Conservation (phyloP, 2,113 vertebrate genomes). For the Euleptes europaea region DNA sequence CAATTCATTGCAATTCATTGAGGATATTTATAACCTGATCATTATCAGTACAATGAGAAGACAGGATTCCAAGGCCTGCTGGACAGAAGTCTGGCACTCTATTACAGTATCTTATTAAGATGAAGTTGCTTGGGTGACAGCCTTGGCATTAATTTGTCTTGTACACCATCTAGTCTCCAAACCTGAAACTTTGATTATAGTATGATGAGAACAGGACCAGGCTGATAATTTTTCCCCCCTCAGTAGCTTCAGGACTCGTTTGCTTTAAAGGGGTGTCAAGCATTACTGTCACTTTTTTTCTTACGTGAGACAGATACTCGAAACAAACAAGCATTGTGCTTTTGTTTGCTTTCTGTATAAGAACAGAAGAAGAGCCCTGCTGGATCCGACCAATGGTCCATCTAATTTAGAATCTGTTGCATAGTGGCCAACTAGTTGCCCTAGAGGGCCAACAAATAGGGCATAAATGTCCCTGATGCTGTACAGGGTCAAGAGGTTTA, state of each 20-base stretch:
- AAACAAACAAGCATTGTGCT: background rate
- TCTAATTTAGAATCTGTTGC: too few species aligned
- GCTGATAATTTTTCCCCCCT: background rate
- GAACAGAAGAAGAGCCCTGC: too few species aligned
- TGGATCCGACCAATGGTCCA: too few species aligned
- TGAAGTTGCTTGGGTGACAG: background rate
- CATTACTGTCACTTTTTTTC: background rate
- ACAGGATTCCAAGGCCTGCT: background rate
- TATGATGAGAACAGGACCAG: background rate
- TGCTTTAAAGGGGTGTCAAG: background rate
- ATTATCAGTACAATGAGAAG: background rate
- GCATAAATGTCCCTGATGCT: too few species aligned
- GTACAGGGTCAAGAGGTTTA: too few species aligned
- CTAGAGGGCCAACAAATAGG: too few species aligned
- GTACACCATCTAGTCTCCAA: background rate
- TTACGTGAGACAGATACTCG: background rate
- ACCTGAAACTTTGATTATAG: background rate
- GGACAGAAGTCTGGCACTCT: background rate
- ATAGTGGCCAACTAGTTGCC: background rate
- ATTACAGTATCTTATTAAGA: background rate
- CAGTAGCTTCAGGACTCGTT: background rate
- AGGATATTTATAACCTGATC: background rate
- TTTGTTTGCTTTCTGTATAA: background rate
- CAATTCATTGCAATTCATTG: slow-evolving; percentile 4
- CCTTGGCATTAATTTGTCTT: background rate